These are phyloP conservation scores for Melangyna quadrimaculata DNA, from an alignment of 2,888 invertebrate genomes.

Conservation along the genomic window DNA sequence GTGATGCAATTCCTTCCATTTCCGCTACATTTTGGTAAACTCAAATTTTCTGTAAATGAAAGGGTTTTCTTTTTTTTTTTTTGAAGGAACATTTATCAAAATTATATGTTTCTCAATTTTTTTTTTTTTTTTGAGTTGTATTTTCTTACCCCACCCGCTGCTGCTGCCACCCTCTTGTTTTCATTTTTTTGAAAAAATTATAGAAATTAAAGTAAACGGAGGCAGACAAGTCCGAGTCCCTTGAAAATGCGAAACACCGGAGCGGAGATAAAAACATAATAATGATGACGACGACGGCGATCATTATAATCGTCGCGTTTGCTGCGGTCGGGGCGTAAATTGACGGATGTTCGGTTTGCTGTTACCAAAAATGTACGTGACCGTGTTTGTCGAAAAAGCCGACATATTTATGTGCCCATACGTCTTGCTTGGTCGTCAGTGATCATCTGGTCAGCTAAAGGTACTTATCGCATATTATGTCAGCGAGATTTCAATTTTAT, in stretches of 20 bases:
- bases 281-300: constrained; percentile 45
- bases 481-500: constrained; percentile 66
- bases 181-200: constrained; percentile 48
- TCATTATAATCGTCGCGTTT: constrained; percentile 46
- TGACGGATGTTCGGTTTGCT: constrained; percentile 66
- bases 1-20: constrained; percentile 52
- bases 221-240: constrained; percentile 53
- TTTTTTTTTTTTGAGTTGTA: constrained; percentile 9
- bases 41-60: constrained; percentile 3
- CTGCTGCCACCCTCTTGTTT: constrained; percentile 15
- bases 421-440: neutral
- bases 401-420: neutral
- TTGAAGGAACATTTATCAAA: constrained; percentile 56
- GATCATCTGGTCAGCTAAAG: constrained; percentile 68
- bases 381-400: constrained; percentile 24
- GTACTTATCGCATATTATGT: constrained; percentile 71
- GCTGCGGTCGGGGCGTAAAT: constrained; percentile 59
- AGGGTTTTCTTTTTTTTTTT: neutral
- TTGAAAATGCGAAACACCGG: constrained; percentile 13
- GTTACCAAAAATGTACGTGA: constrained; percentile 68
- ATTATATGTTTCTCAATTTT: constrained; percentile 54
- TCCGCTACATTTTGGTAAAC: constrained; percentile 48
- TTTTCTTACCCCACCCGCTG: constrained; percentile 16
- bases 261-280: constrained; percentile 26
- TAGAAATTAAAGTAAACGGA: constrained; percentile 71